phyloP scores from a whole-genome alignment of 2,888 invertebrate genomes.

The Pasiphila rectangulata region DNA sequence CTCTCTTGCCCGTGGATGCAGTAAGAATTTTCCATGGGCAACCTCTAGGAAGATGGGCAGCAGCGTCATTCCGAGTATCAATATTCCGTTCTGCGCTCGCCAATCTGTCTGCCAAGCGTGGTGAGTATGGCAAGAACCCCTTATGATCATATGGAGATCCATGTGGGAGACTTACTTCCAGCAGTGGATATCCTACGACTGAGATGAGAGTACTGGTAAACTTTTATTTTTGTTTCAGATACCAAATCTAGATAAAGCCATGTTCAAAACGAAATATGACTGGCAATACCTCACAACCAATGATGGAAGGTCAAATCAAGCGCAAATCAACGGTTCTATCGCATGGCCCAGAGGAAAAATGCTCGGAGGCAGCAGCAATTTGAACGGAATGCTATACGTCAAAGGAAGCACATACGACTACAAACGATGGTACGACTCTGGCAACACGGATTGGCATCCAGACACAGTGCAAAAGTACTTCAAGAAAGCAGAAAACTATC shows the following conservation, averaged over 20 bases:
- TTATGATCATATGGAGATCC: too few relatives aligned
- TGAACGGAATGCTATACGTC: constrained; percentile 81
- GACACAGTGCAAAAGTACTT: constrained; percentile 70
- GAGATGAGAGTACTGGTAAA: too few relatives aligned
- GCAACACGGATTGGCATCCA: constrained; percentile 79
- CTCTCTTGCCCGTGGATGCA: too few relatives aligned
- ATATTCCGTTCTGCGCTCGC: too few relatives aligned
- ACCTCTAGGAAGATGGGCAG: too few relatives aligned
- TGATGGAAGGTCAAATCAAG: constrained; percentile 85
- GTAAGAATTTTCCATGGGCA: too few relatives aligned
- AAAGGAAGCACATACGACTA: constrained; percentile 76
- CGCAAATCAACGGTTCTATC: constrained; percentile 61
- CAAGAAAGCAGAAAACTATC: constrained; percentile 72
- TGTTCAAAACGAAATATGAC: constrained; percentile 78
- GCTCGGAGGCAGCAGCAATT: constrained; percentile 79
- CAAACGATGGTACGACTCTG: constrained; percentile 72
- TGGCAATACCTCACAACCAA: constrained; percentile 92
- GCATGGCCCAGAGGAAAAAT: constrained; percentile 83
- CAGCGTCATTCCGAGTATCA: too few relatives aligned
- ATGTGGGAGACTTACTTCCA: too few relatives aligned
- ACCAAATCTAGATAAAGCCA: constrained; percentile 34
- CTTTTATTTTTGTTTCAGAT: constrained; percentile 36
- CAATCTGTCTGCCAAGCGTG: too few relatives aligned
- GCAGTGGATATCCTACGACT: too few relatives aligned
- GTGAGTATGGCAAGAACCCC: too few relatives aligned